Conservation (phyloP, 2,888 invertebrate genomes). For the Lycocerus yunnanus region DNA sequence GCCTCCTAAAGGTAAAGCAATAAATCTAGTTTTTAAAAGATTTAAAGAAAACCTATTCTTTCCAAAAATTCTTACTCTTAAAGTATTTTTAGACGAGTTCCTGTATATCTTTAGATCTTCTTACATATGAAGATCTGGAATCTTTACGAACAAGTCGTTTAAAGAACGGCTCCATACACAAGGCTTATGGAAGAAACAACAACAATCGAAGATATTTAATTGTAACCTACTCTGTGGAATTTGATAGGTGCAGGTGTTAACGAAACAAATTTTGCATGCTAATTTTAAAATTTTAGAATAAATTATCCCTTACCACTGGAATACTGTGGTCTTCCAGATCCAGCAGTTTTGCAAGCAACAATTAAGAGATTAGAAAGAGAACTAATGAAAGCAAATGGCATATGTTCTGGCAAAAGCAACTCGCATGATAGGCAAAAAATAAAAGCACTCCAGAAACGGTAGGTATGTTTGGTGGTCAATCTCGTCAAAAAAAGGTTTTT, state of each 20-base stretch:
- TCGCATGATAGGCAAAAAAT: slow-evolving; percentile 4
- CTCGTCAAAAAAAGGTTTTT: not conserved
- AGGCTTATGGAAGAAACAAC: slow-evolving; percentile 37
- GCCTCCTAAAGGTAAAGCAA: slow-evolving; percentile 58
- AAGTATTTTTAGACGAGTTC: slow-evolving; percentile 56
- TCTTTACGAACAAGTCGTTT: slow-evolving; percentile 53
- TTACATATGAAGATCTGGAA: slow-evolving; percentile 60
- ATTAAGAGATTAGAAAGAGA: slow-evolving; percentile 58
- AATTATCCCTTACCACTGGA: slow-evolving; percentile 61
- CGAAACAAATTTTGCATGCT: not conserved
- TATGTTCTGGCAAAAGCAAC: slow-evolving; percentile 25
- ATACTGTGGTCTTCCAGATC: slow-evolving; percentile 61
- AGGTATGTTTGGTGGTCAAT: slow-evolving; percentile 34
- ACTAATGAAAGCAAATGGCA: slow-evolving; percentile 51
- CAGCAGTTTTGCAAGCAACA: slow-evolving; percentile 57
- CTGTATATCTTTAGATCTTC: slow-evolving; percentile 58
- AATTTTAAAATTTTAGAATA: slow-evolving; percentile 47
- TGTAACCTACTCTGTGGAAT: slow-evolving; percentile 60
- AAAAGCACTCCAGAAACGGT: slow-evolving; percentile 43
- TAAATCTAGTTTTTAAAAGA: no score
- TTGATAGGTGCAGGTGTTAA: slow-evolving; percentile 54
- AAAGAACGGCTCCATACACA: slow-evolving; percentile 42
- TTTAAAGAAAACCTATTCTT: not conserved
- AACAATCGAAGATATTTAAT: slow-evolving; percentile 57
- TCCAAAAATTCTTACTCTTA: not conserved